Conservation (phyloP, 2,113 vertebrate species). For the Cavia aperea region DNA sequence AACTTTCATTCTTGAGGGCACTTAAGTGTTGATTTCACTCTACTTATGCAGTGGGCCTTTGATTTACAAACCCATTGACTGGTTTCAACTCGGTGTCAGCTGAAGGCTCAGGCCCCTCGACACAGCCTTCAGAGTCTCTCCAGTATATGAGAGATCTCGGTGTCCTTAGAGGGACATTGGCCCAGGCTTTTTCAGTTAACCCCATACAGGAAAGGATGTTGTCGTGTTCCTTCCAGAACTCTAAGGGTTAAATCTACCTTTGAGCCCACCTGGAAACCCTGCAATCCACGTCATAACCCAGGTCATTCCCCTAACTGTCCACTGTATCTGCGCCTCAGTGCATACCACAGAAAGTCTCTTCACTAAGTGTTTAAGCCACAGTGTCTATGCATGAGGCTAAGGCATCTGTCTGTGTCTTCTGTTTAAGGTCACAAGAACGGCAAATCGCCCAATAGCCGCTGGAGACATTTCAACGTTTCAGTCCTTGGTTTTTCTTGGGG, state of each 20-base stretch:
- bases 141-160: too few species aligned
- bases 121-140: not conserved
- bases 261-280: not conserved
- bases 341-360: not conserved
- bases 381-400: not conserved
- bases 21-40: constrained; percentile 3
- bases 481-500: constrained; percentile 87
- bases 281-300: not conserved
- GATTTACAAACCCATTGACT: not conserved
- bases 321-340: not conserved
- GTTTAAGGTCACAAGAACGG: constrained; percentile 89
- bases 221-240: too few species aligned
- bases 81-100: not conserved
- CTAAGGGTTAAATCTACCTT: too few species aligned
- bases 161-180: too few species aligned
- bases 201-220: too few species aligned
- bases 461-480: constrained; percentile 86
- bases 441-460: constrained; percentile 87
- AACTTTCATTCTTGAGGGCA: constrained; percentile 7
- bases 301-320: not conserved
- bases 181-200: too few species aligned
- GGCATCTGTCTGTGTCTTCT: constrained; percentile 42
- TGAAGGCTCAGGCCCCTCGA: not conserved
- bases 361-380: not conserved
- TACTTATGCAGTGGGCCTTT: not conserved